Percentiles rank a stretch among this genome's conserved stretches.
Evolutionary conservation across 2,113 vertebrate genomes (phyloP).

Genomic region (Neodon shergylaensis): DNA sequence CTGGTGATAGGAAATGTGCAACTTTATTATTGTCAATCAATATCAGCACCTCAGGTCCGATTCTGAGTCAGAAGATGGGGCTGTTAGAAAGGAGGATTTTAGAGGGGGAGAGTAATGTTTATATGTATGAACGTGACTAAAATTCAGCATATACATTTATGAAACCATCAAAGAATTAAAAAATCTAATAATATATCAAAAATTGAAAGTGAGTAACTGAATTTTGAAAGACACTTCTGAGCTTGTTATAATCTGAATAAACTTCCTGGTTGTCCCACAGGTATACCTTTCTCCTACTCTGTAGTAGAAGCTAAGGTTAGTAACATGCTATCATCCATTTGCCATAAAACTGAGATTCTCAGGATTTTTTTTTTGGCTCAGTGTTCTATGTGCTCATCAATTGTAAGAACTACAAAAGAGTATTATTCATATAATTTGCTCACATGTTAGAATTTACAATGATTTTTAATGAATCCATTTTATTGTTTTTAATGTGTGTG

Average conservation of each 20-base stretch:
- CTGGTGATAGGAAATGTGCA: background rate
- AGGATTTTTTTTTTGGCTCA: background rate
- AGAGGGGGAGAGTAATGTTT: too few relatives aligned
- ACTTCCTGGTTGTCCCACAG: background rate
- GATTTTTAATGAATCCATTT: background rate
- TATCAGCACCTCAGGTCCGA: background rate
- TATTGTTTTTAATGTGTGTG: background rate
- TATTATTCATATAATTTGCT: conserved; percentile 17
- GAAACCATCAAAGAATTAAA: background rate
- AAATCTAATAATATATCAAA: background rate
- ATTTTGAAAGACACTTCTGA: conserved; percentile 52
- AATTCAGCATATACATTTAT: background rate
- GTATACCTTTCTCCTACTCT: background rate
- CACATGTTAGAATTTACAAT: conserved; percentile 14
- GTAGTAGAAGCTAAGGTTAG: background rate
- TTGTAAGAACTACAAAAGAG: background rate
- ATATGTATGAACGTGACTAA: background rate
- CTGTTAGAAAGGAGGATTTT: background rate
- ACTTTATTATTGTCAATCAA: background rate
- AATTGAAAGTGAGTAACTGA: background rate
- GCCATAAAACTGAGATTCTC: background rate
- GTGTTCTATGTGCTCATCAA: background rate
- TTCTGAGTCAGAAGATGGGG: background rate
- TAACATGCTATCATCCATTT: background rate
- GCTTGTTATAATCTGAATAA: conserved; percentile 33